These are phyloP conservation scores for Thalassoma bifasciatum DNA, from an alignment of 2,113 vertebrate species.

Conservation along the genomic window DNA sequence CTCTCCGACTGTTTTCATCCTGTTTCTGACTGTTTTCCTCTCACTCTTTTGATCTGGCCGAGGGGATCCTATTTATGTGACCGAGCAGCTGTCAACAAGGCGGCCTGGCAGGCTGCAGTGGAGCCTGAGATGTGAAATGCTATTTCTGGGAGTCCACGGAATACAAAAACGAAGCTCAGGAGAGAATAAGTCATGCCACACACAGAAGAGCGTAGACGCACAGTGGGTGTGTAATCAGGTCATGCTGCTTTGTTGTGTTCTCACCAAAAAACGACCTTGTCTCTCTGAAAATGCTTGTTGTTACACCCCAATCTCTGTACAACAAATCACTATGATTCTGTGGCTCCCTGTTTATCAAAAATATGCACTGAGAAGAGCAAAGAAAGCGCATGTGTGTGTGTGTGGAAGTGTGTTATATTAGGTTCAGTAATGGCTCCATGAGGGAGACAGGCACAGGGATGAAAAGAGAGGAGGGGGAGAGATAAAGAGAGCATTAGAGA, in stretches of 20 bases:
- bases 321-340: not conserved
- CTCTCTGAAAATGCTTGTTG: slow-evolving; percentile 4
- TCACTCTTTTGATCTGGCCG: slow-evolving; percentile 20
- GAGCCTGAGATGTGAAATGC: slow-evolving; percentile 49
- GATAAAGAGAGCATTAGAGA: slow-evolving; percentile 10
- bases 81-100: slow-evolving; percentile 68
- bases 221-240: slow-evolving; percentile 58
- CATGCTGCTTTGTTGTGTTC: slow-evolving; percentile 43
- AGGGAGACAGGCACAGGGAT: slow-evolving; percentile 10
- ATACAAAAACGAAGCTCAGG: slow-evolving; percentile 49
- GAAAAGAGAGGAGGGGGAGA: slow-evolving; percentile 3
- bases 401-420: not conserved
- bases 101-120: slow-evolving; percentile 42
- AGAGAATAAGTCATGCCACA: slow-evolving; percentile 42
- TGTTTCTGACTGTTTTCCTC: slow-evolving; percentile 16
- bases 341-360: slow-evolving; percentile 5
- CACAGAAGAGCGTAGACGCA: slow-evolving; percentile 14
- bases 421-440: slow-evolving; percentile 8
- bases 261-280: slow-evolving; percentile 14
- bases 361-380: not conserved
- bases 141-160: slow-evolving; percentile 65
- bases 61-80: slow-evolving; percentile 34
- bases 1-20: slow-evolving; percentile 31
- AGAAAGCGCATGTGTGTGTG: not conserved
- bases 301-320: not conserved